Evolutionary conservation across 1,140 invertebrate species (phyloP).

Genomic region (Sinonovacula constricta): DNA sequence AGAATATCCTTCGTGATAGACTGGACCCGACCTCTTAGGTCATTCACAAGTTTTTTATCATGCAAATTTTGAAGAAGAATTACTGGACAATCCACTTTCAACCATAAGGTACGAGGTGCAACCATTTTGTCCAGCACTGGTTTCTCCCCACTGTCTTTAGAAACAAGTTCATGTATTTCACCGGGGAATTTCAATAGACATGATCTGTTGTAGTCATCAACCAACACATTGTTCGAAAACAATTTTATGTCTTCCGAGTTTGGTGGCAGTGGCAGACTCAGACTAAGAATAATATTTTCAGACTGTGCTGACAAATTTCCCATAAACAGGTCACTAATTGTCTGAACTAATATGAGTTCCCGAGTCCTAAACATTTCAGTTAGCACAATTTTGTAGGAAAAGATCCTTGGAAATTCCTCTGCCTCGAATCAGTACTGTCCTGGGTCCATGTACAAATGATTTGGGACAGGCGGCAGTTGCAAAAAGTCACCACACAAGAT

Average conservation of each 20-base stretch:
- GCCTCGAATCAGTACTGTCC: constrained; percentile 43
- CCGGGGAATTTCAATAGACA: background rate
- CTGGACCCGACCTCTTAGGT: background rate
- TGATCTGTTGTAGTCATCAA: constrained; percentile 16
- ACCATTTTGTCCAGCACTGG: background rate
- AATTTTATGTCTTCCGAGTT: background rate
- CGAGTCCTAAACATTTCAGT: constrained; percentile 11
- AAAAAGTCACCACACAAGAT: constrained; percentile 46
- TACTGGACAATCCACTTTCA: constrained; percentile 30
- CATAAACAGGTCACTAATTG: constrained; percentile 15
- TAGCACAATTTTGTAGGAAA: constrained; percentile 26
- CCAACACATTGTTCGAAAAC: background rate
- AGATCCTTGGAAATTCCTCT: constrained; percentile 8
- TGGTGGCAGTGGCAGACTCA: background rate
- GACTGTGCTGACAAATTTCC: background rate
- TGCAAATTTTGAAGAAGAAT: constrained; percentile 27
- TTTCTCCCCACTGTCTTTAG: background rate
- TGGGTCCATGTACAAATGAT: constrained; percentile 29
- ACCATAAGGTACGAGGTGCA: constrained; percentile 1
- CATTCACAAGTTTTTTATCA: constrained; percentile 26
- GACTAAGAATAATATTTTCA: background rate
- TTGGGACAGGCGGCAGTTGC: constrained; percentile 45
- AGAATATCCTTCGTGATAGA: background rate
- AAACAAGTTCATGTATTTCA: background rate
- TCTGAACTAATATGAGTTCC: background rate